Conservation (phyloP, 2,113 vertebrate species). For the Collichthys lucidus region DNA sequence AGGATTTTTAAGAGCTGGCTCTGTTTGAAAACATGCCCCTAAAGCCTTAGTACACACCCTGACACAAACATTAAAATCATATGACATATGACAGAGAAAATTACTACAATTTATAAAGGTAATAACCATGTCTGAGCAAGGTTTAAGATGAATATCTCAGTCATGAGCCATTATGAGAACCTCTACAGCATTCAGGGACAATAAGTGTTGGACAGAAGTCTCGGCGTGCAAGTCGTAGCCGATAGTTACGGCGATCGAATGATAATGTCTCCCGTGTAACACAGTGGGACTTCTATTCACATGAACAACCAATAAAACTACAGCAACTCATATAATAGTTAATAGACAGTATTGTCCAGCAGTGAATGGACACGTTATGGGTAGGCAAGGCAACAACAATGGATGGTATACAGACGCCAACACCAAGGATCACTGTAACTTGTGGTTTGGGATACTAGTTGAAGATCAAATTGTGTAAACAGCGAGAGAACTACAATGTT, state of each 20-base stretch:
- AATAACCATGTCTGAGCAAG: constrained; percentile 57
- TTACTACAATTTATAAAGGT: constrained; percentile 58
- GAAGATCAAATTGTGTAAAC: constrained; percentile 22
- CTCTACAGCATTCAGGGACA: constrained; percentile 29
- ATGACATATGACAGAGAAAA: constrained; percentile 53
- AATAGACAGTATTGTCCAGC: constrained; percentile 67
- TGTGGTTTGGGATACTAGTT: constrained; percentile 23
- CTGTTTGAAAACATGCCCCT: constrained; percentile 55
- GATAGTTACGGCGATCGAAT: constrained; percentile 48
- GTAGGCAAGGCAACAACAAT: constrained; percentile 63
- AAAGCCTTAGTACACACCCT: constrained; percentile 47
- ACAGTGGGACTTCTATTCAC: constrained; percentile 61
- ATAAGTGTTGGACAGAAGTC: constrained; percentile 36
- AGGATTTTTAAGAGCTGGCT: constrained; percentile 51
- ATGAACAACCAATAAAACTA: constrained; percentile 66
- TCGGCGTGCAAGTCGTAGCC: constrained; percentile 20
- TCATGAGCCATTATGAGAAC: constrained; percentile 42
- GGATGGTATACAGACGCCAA: constrained; percentile 28
- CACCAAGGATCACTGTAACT: constrained; percentile 45
- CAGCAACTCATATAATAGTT: constrained; percentile 62
- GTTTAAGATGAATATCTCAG: constrained; percentile 53
- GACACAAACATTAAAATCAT: constrained; percentile 65
- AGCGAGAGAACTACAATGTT: neutral
- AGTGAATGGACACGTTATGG: constrained; percentile 61
- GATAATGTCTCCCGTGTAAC: constrained; percentile 52